phyloP scores from a whole-genome alignment of 2,797 vertebrate genomes.

The Acanthurus leucopareius region DNA sequence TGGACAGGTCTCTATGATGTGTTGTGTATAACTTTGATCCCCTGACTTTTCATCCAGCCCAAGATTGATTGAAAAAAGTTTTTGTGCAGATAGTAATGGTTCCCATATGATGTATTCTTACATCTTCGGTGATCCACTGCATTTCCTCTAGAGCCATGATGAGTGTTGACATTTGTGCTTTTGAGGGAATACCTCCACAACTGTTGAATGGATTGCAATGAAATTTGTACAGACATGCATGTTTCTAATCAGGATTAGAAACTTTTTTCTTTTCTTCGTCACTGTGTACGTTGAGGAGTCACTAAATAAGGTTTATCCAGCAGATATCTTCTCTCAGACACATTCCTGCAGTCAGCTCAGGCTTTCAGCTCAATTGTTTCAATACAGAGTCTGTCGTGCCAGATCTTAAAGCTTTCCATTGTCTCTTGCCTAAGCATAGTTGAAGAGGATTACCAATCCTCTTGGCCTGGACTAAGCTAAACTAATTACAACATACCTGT shows the following conservation, averaged over 20 bases:
- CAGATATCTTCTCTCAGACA: constrained; percentile 22
- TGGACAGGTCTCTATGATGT: no score
- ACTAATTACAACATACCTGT: constrained; percentile 32
- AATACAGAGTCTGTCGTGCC: constrained; percentile 25
- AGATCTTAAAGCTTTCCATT: constrained; percentile 42
- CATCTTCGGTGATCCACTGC: no score
- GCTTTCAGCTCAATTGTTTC: constrained; percentile 51
- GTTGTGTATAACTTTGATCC: no score
- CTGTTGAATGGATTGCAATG: neutral
- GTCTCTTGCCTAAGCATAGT: constrained; percentile 35
- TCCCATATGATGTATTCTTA: no score
- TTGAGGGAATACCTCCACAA: no score
- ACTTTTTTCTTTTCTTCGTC: neutral
- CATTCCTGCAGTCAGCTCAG: constrained; percentile 25
- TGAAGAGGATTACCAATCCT: constrained; percentile 64
- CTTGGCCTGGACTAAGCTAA: constrained; percentile 58
- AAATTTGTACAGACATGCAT: neutral
- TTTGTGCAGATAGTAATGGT: no score
- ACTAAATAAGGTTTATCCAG: neutral
- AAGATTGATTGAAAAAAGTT: no score
- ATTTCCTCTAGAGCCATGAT: no score
- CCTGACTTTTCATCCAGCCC: no score
- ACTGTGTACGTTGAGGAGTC: neutral
- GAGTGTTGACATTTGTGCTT: no score
- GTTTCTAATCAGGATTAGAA: neutral